Evolutionary conservation across 2,797 vertebrate genomes (phyloP).

Genomic region (Microctenopoma stevenorrisi): DNA sequence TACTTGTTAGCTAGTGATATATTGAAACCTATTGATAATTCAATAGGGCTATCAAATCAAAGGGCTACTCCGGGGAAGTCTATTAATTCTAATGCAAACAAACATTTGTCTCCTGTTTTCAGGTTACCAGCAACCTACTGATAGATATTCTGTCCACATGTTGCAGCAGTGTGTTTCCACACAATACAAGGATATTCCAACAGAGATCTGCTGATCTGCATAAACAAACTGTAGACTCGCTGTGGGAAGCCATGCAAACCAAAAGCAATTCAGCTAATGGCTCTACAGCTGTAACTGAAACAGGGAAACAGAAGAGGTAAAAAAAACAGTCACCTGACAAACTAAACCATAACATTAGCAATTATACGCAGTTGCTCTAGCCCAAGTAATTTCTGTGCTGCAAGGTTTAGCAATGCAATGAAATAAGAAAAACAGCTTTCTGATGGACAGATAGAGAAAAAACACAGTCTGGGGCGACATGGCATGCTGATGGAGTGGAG

Average conservation of each 20-base stretch:
- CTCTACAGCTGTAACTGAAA: slow-evolving; percentile 33
- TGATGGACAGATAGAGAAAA: not conserved
- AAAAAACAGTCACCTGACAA: slow-evolving; percentile 42
- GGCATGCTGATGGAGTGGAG: not conserved
- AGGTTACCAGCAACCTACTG: slow-evolving; percentile 24
- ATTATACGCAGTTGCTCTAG: slow-evolving; percentile 2
- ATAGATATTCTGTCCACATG: slow-evolving; percentile 55
- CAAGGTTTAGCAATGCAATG: slow-evolving; percentile 2
- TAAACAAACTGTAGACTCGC: slow-evolving; percentile 49
- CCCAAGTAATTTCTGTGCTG: not conserved
- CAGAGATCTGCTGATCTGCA: slow-evolving; percentile 39
- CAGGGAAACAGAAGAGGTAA: slow-evolving; percentile 32
- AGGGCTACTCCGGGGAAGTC: not conserved
- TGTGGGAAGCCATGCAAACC: slow-evolving; percentile 23
- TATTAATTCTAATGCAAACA: slow-evolving; percentile 54
- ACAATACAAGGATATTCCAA: slow-evolving; percentile 58
- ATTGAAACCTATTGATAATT: slow-evolving; percentile 18
- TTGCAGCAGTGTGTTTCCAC: slow-evolving; percentile 16
- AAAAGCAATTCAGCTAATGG: slow-evolving; percentile 25
- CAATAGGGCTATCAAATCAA: slow-evolving; percentile 15
- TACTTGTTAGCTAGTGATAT: slow-evolving; percentile 6
- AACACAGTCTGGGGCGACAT: not conserved
- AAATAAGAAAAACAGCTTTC: slow-evolving; percentile 9
- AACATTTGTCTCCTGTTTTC: slow-evolving; percentile 39
- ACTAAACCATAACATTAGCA: slow-evolving; percentile 22